Evolutionary conservation across 2,113 vertebrate species (phyloP).

Genomic region (Drymodes brunneopygia): DNA sequence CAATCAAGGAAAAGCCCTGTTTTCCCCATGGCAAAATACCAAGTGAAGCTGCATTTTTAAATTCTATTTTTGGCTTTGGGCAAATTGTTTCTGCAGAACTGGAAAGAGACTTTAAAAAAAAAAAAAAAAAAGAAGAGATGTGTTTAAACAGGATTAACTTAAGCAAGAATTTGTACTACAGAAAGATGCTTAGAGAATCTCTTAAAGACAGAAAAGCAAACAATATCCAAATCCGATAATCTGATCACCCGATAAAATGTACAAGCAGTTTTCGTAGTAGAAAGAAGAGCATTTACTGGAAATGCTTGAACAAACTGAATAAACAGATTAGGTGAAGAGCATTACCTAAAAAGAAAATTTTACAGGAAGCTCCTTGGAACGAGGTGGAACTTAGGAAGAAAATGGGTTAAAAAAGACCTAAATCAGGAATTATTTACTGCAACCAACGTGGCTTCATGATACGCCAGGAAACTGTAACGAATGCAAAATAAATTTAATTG

Average conservation of each 20-base stretch:
- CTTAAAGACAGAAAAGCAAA: background rate
- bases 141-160: background rate
- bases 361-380: background rate
- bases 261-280: background rate
- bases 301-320: background rate
- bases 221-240: background rate
- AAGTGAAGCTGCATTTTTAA: background rate
- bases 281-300: background rate
- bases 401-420: fast-evolving
- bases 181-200: background rate
- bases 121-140: background rate
- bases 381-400: background rate
- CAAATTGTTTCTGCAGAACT: background rate
- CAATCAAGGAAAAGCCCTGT: background rate
- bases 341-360: background rate
- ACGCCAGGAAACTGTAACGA: background rate
- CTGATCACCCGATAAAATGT: background rate
- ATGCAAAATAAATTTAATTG: background rate
- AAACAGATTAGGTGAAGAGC: background rate
- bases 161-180: background rate
- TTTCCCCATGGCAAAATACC: background rate
- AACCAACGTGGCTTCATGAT: fast-evolving
- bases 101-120: background rate
- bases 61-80: background rate
- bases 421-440: background rate